phyloP scores from a whole-genome alignment of 2,888 invertebrate species.

The Machimus atricapillus region DNA sequence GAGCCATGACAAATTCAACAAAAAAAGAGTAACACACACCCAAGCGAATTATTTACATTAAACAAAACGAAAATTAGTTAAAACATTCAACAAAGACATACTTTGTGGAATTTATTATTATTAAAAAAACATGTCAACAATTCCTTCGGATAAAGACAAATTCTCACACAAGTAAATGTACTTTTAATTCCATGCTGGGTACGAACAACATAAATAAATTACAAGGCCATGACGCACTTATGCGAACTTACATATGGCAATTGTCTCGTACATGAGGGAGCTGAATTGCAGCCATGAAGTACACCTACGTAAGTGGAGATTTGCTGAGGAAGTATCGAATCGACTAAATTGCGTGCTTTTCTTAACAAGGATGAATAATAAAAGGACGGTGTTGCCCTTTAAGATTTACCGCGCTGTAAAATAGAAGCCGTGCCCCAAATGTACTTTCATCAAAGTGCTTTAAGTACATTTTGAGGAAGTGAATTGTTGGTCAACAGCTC shows the following conservation, averaged over 20 bases:
- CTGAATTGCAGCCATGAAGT: background rate
- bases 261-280: background rate
- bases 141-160: background rate
- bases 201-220: background rate
- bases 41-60: constrained; percentile 63
- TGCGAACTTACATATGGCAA: background rate
- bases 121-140: background rate
- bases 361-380: background rate
- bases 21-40: constrained; percentile 58
- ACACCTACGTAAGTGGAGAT: background rate
- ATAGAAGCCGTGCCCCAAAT: background rate
- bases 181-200: constrained; percentile 9
- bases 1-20: constrained; percentile 46
- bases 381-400: background rate
- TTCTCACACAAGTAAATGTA: background rate
- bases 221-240: background rate
- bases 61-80: constrained; percentile 52
- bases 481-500: background rate
- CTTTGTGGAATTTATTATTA: constrained; percentile 11
- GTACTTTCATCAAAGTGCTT: background rate
- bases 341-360: background rate
- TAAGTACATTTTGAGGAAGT: background rate
- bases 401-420: background rate
- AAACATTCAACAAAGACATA: constrained; percentile 31
- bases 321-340: background rate